phyloP scores from a whole-genome alignment of 2,113 vertebrate species.

The Mungos mungo region DNA sequence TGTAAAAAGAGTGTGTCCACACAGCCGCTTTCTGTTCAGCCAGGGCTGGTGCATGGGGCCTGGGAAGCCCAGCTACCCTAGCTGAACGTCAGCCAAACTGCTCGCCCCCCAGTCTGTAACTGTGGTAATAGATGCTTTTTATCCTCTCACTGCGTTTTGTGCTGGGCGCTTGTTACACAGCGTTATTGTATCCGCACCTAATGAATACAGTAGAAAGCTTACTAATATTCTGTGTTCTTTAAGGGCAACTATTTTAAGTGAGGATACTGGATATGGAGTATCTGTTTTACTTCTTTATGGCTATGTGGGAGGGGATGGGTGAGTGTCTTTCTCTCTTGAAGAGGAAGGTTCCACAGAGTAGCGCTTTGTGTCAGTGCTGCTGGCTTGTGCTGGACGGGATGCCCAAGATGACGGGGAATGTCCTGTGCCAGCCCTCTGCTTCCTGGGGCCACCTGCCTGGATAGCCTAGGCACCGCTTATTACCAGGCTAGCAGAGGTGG shows the following conservation, averaged over 20 bases:
- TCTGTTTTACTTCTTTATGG: neutral
- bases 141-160: neutral
- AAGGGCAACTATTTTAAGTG: neutral
- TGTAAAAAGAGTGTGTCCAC: neutral
- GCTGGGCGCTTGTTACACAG: neutral
- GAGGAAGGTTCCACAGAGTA: neutral
- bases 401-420: neutral
- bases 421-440: neutral
- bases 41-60: neutral
- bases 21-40: neutral
- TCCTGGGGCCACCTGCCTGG: neutral
- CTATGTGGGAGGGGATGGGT: rapidly evolving
- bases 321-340: neutral
- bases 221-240: neutral
- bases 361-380: neutral
- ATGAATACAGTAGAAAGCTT: neutral
- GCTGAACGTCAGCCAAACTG: neutral
- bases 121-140: neutral
- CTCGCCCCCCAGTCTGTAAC: neutral
- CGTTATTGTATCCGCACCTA: neutral
- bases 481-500: neutral
- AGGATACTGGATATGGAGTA: neutral
- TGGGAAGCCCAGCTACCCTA: neutral
- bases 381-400: neutral
- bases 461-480: rapidly evolving